A percentile compares a stretch with the other conserved stretches of the same genome.
phyloP scores from a whole-genome alignment of 1,140 invertebrate genomes.

The Theocolax elegans region DNA sequence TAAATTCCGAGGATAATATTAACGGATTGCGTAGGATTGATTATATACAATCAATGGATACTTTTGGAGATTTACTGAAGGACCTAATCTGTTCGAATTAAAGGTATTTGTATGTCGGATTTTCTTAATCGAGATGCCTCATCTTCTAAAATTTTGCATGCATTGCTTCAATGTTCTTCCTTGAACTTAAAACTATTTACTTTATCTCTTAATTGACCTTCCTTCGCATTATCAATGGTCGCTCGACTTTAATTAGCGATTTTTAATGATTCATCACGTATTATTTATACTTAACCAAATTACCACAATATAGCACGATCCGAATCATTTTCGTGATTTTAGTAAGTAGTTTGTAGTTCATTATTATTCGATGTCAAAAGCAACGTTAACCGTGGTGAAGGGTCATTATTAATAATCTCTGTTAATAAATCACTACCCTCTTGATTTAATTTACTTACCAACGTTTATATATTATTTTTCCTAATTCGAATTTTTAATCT shows the following conservation, averaged over 20 bases:
- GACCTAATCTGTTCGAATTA: slow-evolving; percentile 30
- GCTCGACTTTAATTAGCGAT: slow-evolving; percentile 13
- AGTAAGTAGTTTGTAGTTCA: slow-evolving; percentile 29
- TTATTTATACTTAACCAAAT: slow-evolving; percentile 13
- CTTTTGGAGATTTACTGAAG: slow-evolving; percentile 37
- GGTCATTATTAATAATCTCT: slow-evolving; percentile 6
- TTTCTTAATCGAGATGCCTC: slow-evolving; percentile 39
- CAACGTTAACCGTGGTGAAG: slow-evolving; percentile 24
- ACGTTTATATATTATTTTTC: too few relatives aligned
- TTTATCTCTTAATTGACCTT: slow-evolving; percentile 28
- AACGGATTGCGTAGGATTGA: slow-evolving; percentile 26
- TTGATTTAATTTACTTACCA: too few relatives aligned
- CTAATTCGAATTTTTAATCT: too few relatives aligned
- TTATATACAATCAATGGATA: slow-evolving; percentile 32
- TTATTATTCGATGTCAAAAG: slow-evolving; percentile 5
- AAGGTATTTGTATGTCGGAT: slow-evolving; percentile 42
- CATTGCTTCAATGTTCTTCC: slow-evolving; percentile 39
- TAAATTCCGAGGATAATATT: slow-evolving; percentile 22
- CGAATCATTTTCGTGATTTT: slow-evolving; percentile 19
- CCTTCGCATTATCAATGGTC: slow-evolving; percentile 23
- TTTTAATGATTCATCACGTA: neutral
- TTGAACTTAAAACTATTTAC: slow-evolving; percentile 31
- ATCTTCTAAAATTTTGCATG: slow-evolving; percentile 41
- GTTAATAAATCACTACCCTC: too few relatives aligned
- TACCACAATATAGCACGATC: neutral